phyloP scores from a whole-genome alignment of 2,113 vertebrate genomes.

The Diphyllodes magnificus region DNA sequence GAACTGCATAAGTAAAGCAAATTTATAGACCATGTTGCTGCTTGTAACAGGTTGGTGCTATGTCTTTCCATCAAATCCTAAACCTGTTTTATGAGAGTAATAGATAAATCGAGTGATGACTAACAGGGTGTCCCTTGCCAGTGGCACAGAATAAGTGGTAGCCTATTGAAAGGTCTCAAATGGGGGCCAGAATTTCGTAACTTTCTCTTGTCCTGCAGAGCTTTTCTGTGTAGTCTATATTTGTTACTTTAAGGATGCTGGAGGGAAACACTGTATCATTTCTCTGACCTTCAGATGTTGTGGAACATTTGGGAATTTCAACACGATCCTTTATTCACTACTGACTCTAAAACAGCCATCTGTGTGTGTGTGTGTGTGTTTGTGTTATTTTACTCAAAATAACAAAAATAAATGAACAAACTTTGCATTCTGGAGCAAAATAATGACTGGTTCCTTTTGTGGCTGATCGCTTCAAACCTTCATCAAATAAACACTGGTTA shows the following conservation, averaged over 20 bases:
- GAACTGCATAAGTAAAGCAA: background rate
- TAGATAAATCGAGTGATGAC: background rate
- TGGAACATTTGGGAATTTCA: background rate
- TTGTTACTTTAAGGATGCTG: background rate
- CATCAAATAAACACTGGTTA: background rate
- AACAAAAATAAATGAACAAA: background rate
- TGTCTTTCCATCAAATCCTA: background rate
- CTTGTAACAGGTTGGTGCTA: background rate
- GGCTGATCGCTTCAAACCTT: background rate
- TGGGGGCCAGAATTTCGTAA: background rate
- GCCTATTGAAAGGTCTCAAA: background rate
- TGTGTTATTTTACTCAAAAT: background rate
- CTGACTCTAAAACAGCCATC: background rate
- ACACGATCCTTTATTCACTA: background rate
- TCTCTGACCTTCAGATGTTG: background rate
- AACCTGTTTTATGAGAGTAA: background rate
- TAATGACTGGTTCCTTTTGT: background rate
- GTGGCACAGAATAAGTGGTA: background rate
- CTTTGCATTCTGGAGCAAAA: background rate
- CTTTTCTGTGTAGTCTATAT: background rate
- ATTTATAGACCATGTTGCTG: background rate
- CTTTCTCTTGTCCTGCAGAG: background rate
- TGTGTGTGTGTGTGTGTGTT: fast-evolving
- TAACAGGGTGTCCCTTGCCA: background rate
- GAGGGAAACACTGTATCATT: background rate